A percentile compares a stretch with the other conserved stretches of the same genome.
These are phyloP conservation scores for Meta bourneti DNA, from an alignment of 2,888 invertebrate species.

Conservation along the genomic window DNA sequence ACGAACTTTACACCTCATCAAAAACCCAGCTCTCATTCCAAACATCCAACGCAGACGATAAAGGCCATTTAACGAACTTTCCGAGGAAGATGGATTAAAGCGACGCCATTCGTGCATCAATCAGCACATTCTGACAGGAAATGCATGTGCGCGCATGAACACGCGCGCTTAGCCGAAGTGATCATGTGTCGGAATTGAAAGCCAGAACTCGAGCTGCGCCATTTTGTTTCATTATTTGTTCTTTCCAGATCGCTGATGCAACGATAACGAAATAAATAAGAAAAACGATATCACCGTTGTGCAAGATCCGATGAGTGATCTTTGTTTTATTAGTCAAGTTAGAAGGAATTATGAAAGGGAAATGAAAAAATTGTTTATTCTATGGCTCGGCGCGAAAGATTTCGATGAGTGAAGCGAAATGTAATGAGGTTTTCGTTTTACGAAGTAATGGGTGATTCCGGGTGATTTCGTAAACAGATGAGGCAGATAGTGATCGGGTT, in stretches of 20 bases:
- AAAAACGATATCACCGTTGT: not conserved
- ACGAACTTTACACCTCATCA: not conserved
- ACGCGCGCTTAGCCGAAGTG: not conserved
- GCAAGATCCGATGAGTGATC: constrained; percentile 32
- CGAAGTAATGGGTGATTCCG: constrained; percentile 13
- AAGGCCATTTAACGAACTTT: not conserved
- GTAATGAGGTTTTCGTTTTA: not conserved
- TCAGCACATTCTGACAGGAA: constrained; percentile 36
- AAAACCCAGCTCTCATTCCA: not conserved
- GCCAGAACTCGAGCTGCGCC: not conserved
- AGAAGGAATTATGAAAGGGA: not conserved
- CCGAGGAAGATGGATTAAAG: not conserved
- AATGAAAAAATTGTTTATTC: not conserved
- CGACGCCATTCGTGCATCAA: constrained; percentile 20
- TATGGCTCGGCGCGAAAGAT: not conserved
- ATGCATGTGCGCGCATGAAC: constrained; percentile 35
- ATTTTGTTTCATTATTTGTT: not conserved
- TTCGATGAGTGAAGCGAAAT: not conserved
- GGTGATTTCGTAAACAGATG: not conserved
- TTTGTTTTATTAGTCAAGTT: constrained; percentile 48
- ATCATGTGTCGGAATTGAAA: not conserved
- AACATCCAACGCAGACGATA: not conserved
- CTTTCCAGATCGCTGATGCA: not conserved
- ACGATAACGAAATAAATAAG: not conserved
- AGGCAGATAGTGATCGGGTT: not conserved